Percentiles rank a stretch among this genome's conserved stretches.
Evolutionary conservation across 2,113 vertebrate genomes (phyloP).

Genomic region (Mellivora capensis): DNA sequence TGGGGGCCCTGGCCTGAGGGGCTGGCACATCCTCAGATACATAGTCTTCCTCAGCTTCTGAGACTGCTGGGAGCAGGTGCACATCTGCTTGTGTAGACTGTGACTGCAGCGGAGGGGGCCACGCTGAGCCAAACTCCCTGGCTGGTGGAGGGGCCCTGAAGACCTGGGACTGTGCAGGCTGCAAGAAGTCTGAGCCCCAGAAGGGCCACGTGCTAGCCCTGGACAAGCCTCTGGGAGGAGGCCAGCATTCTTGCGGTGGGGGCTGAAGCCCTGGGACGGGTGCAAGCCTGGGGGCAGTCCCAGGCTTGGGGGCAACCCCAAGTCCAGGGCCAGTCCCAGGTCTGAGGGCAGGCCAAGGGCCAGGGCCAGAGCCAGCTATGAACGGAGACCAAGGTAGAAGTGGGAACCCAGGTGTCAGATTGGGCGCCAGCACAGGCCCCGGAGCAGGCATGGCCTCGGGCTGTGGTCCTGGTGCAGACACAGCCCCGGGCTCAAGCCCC

Average conservation of each 20-base stretch:
- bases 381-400: background rate
- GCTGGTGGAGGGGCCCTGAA: background rate
- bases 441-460: background rate
- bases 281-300: background rate
- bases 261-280: background rate
- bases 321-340: background rate
- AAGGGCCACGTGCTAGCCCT: background rate
- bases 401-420: background rate
- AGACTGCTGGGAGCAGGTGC: background rate
- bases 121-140: background rate
- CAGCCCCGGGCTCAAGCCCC: background rate
- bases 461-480: accelerated
- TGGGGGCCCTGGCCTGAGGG: background rate
- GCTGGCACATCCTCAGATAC: accelerated
- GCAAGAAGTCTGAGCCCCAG: background rate
- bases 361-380: background rate
- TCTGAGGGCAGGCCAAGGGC: background rate
- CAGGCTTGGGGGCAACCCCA: background rate
- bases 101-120: background rate
- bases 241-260: background rate
- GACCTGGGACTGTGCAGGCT: background rate
- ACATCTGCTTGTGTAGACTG: accelerated
- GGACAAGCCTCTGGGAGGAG: background rate
- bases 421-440: background rate
- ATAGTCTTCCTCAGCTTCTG: background rate